Conservation (phyloP, 2,113 vertebrate species). For the Morone chrysops region DNA sequence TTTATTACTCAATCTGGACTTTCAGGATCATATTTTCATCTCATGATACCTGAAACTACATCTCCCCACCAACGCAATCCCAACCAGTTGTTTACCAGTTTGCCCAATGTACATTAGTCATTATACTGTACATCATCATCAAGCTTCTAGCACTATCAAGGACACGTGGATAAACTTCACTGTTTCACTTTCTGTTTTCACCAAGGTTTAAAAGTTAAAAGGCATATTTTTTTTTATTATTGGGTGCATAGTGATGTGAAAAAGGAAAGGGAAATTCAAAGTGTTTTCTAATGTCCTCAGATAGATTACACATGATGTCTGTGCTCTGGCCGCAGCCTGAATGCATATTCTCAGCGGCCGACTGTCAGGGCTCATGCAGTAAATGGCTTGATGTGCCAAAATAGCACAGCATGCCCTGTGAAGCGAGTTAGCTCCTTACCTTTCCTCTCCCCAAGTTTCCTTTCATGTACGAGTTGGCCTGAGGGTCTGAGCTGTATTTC, state of each 20-base stretch:
- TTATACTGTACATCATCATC: background rate
- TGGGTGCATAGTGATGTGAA: background rate
- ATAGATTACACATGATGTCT: constrained; percentile 6
- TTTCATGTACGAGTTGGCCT: constrained; percentile 64
- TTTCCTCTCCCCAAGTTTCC: constrained; percentile 35
- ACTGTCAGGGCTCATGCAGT: background rate
- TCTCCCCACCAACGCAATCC: too few relatives aligned
- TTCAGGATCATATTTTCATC: background rate
- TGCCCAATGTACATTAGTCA: background rate
- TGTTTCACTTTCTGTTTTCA: background rate
- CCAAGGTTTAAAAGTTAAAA: background rate
- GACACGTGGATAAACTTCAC: background rate
- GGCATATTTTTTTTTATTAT: background rate
- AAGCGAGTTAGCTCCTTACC: constrained; percentile 44
- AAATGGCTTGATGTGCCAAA: constrained; percentile 14
- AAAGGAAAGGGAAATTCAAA: background rate
- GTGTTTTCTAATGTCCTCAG: constrained; percentile 13
- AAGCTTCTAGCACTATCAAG: background rate
- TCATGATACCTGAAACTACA: background rate
- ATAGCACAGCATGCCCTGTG: constrained; percentile 40
- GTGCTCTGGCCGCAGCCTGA: background rate
- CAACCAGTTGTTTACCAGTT: too few relatives aligned
- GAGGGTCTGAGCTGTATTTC: constrained; percentile 51
- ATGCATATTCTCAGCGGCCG: constrained; percentile 8
- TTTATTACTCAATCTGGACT: background rate